Evolutionary conservation across 2,113 vertebrate species (phyloP).

Genomic region (Brachionichthys hirsutus): DNA sequence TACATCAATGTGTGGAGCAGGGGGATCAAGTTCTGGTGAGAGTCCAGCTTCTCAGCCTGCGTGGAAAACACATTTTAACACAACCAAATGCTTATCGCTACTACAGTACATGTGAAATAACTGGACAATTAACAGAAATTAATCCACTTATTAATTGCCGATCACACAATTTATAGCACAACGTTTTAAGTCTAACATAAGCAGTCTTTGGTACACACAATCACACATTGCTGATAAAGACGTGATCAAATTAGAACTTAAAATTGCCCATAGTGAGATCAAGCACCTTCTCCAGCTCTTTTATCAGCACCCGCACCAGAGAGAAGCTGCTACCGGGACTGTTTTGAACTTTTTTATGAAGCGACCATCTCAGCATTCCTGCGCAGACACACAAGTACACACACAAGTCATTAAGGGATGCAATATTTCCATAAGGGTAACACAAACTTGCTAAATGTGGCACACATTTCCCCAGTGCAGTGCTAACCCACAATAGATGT

Average conservation of each 20-base stretch:
- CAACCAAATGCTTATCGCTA: no score
- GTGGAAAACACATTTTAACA: slow-evolving; percentile 19
- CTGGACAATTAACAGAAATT: not conserved
- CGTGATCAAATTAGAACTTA: not conserved
- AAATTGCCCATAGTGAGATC: not conserved
- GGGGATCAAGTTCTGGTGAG: slow-evolving; percentile 83
- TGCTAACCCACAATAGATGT: slow-evolving; percentile 5
- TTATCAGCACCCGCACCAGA: slow-evolving; percentile 85
- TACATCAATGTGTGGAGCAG: slow-evolving; percentile 94
- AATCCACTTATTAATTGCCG: not conserved
- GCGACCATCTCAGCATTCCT: slow-evolving; percentile 94
- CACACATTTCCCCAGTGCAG: slow-evolving; percentile 13
- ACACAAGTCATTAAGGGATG: slow-evolving; percentile 8
- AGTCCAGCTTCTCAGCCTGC: slow-evolving; percentile 85
- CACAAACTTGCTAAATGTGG: slow-evolving; percentile 31
- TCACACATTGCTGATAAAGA: not conserved
- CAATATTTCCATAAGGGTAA: slow-evolving; percentile 19
- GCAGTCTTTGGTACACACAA: no score
- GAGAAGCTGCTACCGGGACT: slow-evolving; percentile 78
- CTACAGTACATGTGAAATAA: no score
- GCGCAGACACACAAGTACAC: slow-evolving; percentile 14
- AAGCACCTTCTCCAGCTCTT: slow-evolving; percentile 90
- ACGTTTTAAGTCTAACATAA: no score
- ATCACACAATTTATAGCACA: no score
- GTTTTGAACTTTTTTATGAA: slow-evolving; percentile 89